Evolutionary conservation across 2,888 invertebrate species (phyloP), one percentile per base, ranked within the genome.

Genomic region (Conchocele bisecta): DNA sequence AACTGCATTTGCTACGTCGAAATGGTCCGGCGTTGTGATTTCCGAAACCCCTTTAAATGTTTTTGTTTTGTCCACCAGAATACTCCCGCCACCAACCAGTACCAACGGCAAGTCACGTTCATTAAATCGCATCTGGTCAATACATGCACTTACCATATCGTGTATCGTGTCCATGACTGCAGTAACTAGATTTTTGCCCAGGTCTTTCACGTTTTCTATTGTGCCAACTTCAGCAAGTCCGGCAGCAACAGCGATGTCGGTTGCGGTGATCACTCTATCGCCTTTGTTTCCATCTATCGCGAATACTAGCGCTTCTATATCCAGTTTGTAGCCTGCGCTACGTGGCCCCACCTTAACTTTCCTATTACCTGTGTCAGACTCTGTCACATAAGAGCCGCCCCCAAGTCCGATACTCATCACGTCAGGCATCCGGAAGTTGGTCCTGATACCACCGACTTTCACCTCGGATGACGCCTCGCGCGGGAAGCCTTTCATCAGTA

Each of bases 401-500:
- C 90, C 90, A 13, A 90, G 77, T n/a, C 87, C 89, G 24, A 90
- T 85, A 61, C 88, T 88, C 3, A 83, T 48, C 0, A 88, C 87
- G 69, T 90, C 89, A 3, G 90, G 88, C 88, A 90, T 89, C 5
- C 86, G 75, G 69, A 90, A 89, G 64, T 88, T 89, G 1, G 89
- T 89, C 31, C 82, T 65, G 0, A 89, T 86, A 26, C 86, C 88
- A 4, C 83, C 88, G 5, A 90, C 82, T 39, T 75, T 81, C 6
- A 88, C 83, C 57, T 85, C 79, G 0, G 81, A 75, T 11, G 85
- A 78, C 2, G 89, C 87, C 46, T 88, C 84, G 54, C 87, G 67
- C 0, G 90, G 89, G 59, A 89, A 88, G 2, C 89, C 86, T 20
- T 82, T 83, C 31, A 71, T 71, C n/a, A 90, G 59, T 17, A 88